Evolutionary conservation across 2,888 invertebrate genomes (phyloP), one percentile per base, ranked within the genome.

Genomic region (Mesoligia furuncula): DNA sequence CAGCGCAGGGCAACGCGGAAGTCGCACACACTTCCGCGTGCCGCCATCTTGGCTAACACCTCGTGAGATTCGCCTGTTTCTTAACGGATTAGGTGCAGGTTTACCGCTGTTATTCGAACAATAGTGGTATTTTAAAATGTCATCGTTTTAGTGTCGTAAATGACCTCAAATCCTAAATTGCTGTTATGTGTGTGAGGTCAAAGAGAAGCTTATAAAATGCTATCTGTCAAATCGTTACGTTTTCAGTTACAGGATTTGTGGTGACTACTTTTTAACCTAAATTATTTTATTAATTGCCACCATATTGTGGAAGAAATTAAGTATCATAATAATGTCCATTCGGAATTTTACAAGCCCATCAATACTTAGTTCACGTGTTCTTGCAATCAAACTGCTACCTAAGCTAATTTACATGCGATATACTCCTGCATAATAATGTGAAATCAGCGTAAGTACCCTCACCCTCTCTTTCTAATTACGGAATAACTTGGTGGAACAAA

Each of bases 401-500:
- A 69, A 77, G 79, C 79, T 84, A 85, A 92, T 92, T 91, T 89
- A 88, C 90, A 91, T 92, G 85, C 87, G 67, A 83, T 90, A 88
- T 91, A 89, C 88, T 89, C 86, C 88, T 86, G 89, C 87, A 89
- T 89, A 87, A 87, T 88, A 86, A 87, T 88, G 87, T 85, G 87
- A 88, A 90, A 89, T 90, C 88, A 91, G 70, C 81, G 75, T 86
- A 86, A 83, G 80, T 81, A 83, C 80, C 81, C 85, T 81, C 75
- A 89, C 84, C 88, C 87, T 95, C 94, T 96, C 94, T 94, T 93
- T 96, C 96, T 96, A 95, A 96, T 97, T 97, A 95, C 96, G 94
- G 96, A 95, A 96, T 95, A 95, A 91, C 92, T 95, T 94, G 94
- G 94, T 95, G 94, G 94, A 97, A 96, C 96, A 97, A 97, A 97